Evolutionary conservation across 2,113 vertebrate species (phyloP).

Genomic region (Grantiella picta): DNA sequence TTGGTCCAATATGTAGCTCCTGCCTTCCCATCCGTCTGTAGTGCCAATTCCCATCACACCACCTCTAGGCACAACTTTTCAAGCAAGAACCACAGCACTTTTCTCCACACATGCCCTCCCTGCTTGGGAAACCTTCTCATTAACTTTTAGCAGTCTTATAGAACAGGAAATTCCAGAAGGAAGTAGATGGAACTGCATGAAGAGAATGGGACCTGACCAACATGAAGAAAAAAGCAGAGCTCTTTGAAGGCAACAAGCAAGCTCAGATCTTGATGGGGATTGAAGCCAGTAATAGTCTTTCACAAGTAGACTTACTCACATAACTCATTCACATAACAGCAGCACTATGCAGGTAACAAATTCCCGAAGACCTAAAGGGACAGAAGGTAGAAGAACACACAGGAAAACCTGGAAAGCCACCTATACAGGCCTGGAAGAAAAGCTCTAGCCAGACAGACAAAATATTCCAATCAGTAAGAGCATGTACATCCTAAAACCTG

Average conservation of each 20-base stretch:
- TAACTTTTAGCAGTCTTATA: background rate
- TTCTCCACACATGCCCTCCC: background rate
- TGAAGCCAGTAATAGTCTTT: background rate
- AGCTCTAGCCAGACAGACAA: background rate
- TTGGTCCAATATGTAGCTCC: background rate
- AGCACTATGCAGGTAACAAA: background rate
- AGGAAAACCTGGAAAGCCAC: background rate
- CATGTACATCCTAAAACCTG: background rate
- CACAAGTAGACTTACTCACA: background rate
- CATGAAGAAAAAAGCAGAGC: background rate
- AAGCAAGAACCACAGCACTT: background rate
- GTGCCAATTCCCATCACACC: background rate
- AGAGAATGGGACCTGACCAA: background rate
- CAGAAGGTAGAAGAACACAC: background rate
- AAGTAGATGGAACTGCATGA: background rate
- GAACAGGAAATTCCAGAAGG: background rate
- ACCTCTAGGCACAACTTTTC: background rate
- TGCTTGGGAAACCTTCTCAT: background rate
- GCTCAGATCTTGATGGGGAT: background rate
- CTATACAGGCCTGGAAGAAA: background rate
- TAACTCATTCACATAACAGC: background rate
- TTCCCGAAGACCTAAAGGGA: background rate
- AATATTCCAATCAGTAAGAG: background rate
- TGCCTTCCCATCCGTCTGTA: background rate
- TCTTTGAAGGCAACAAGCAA: background rate